Evolutionary conservation across 2,113 vertebrate genomes (phyloP).

Genomic region (Spea bombifrons): DNA sequence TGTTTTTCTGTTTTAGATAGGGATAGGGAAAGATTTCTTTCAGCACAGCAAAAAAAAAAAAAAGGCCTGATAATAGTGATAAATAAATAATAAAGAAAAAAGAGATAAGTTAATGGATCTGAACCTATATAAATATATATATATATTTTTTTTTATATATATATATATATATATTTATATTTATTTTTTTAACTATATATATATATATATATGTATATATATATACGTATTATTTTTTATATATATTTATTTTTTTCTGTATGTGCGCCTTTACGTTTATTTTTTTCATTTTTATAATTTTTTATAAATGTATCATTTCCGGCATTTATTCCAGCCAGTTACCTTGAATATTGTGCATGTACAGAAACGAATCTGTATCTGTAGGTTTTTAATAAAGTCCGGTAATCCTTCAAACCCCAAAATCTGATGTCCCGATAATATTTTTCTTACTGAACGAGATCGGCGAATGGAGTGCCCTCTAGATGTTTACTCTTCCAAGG

Average conservation of each 20-base stretch:
- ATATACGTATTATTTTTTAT: not conserved
- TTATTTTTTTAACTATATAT: too few relatives aligned
- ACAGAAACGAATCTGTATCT: not conserved
- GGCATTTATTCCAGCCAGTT: not conserved
- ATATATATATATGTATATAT: too few relatives aligned
- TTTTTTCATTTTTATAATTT: too few relatives aligned
- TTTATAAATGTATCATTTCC: too few relatives aligned
- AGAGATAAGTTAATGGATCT: too few relatives aligned
- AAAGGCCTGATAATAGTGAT: too few relatives aligned
- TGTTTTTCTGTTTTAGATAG: not conserved
- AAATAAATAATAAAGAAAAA: too few relatives aligned
- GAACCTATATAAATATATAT: too few relatives aligned
- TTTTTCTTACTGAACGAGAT: not conserved
- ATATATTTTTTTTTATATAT: too few relatives aligned
- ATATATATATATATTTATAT: too few relatives aligned
- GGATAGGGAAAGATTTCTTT: not conserved
- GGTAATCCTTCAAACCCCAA: conserved; percentile 31
- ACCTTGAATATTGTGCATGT: not conserved
- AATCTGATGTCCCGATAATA: conserved; percentile 22
- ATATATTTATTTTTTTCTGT: not conserved
- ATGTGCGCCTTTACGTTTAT: too few relatives aligned
- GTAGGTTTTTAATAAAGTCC: conserved; percentile 35
- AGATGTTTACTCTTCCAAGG: conserved; percentile 17
- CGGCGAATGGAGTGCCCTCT: not conserved
- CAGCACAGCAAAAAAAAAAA: not conserved